Percentiles rank a stretch among this genome's conserved stretches.
Evolutionary conservation across 2,113 vertebrate species (phyloP).

Genomic region (Tor tambroides): DNA sequence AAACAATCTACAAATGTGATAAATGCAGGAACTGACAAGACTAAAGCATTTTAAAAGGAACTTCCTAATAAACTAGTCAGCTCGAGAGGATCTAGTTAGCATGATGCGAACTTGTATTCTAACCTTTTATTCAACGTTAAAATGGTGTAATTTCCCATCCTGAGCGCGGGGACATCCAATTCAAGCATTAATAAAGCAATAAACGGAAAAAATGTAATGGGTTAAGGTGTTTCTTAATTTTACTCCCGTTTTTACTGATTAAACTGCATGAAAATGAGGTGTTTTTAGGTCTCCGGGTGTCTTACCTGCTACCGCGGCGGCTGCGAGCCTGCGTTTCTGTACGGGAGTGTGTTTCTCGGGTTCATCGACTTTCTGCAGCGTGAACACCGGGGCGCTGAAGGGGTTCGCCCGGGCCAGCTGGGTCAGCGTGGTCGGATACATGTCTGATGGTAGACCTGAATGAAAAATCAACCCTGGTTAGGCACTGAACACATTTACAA

Average conservation of each 20-base stretch:
- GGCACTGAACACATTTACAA: background rate
- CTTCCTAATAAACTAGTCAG: background rate
- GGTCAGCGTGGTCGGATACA: constrained; percentile 69
- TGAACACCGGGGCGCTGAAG: constrained; percentile 80
- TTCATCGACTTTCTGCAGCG: constrained; percentile 70
- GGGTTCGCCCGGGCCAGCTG: constrained; percentile 81
- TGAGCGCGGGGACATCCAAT: background rate
- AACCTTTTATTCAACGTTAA: constrained; percentile 15
- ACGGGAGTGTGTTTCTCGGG: constrained; percentile 52
- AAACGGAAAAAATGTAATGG: background rate
- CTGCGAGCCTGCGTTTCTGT: constrained; percentile 69
- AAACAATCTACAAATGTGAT: background rate
- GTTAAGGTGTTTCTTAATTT: background rate
- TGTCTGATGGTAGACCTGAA: constrained; percentile 10
- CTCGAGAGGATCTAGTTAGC: background rate
- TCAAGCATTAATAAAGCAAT: background rate
- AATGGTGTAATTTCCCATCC: background rate
- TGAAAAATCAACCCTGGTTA: background rate
- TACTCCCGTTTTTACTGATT: accelerated
- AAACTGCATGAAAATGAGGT: background rate
- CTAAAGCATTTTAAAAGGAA: no score
- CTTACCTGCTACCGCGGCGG: constrained; percentile 77
- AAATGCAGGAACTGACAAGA: no score
- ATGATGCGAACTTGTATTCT: constrained; percentile 12
- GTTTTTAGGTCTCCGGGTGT: background rate